phyloP scores from a whole-genome alignment of 1,140 invertebrate genomes.

The Nautilus pompilius region DNA sequence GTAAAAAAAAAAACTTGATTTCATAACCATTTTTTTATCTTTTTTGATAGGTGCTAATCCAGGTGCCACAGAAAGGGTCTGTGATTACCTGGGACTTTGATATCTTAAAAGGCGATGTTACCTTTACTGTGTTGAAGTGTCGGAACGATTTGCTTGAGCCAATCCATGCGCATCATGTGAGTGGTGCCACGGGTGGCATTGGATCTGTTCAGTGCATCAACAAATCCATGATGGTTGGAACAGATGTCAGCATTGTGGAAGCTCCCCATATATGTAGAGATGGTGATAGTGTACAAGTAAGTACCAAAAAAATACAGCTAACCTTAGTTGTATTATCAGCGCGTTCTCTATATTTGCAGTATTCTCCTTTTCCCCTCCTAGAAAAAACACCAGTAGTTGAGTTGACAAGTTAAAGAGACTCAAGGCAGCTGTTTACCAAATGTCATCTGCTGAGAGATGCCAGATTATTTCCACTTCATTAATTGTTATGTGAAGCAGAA shows the following conservation, averaged over 20 bases:
- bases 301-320: no score
- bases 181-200: constrained; percentile 42
- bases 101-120: constrained; percentile 83
- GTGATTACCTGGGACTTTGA: constrained; percentile 98
- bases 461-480: no score
- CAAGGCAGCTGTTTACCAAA: no score
- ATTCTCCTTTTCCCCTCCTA: no score
- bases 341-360: no score
- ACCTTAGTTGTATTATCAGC: neutral
- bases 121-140: constrained; percentile 79
- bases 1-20: no score
- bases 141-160: constrained; percentile 55
- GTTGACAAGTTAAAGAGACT: no score
- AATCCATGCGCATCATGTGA: constrained; percentile 43
- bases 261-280: constrained; percentile 79
- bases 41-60: constrained; percentile 62
- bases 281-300: constrained; percentile 88
- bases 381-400: no score
- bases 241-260: constrained; percentile 77
- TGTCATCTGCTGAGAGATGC: no score
- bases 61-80: constrained; percentile 78
- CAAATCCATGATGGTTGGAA: constrained; percentile 74
- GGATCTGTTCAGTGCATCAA: constrained; percentile 61
- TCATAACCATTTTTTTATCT: neutral
- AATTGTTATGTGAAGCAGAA: no score